Evolutionary conservation across 1,140 invertebrate genomes (phyloP), one percentile per base, ranked within the genome.

Genomic region (Monomorium pharaonis): DNA sequence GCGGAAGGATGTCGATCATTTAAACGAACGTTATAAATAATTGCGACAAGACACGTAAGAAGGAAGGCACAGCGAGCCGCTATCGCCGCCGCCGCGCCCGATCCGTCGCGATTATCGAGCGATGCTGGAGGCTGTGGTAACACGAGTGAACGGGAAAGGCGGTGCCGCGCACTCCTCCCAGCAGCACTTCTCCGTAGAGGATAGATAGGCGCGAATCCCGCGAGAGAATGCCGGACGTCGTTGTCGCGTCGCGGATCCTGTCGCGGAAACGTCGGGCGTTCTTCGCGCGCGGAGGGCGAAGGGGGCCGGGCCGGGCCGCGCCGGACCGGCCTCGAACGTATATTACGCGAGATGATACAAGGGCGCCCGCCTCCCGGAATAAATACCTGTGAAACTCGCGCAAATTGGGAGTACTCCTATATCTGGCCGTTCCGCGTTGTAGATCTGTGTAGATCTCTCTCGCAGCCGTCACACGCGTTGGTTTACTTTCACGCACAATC

Each of bases 101-200:
- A 24, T 12, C 37, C 24, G 27, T 70, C n/a, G 7, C 3, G 30
- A 47, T 30, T 37, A 33, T 80, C 33, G 49, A 86, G 5, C 49
- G 30, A 1, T 70, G 16, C 54, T 30, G 51, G 12, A n/a, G n/a
- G n/a, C n/a, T n/a, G n/a, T n/a, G n/a, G 63, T 60, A 56, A 77
- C 30, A 69, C 62, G 84, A 89, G 85, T 91, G 88, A 65, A 83
- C 62, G 84, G 89, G 90, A 83, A 91, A 92, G 91, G 91, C 91
- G 91, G 91, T 92, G 91, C 91, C 91, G 91, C 85, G 80, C 75
- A 9, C 51, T 76, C 58, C 85, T 47, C 84, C 88, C 37, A 37
- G n/a, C n/a, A n/a, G n/a, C n/a, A 37, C 37, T 37, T 37, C 37
- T 37, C 37, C 37, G 4, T 7, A 80, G 67, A 81, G 67, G 72